Conservation (phyloP, 2,797 vertebrate genomes). For the Anableps anableps region DNA sequence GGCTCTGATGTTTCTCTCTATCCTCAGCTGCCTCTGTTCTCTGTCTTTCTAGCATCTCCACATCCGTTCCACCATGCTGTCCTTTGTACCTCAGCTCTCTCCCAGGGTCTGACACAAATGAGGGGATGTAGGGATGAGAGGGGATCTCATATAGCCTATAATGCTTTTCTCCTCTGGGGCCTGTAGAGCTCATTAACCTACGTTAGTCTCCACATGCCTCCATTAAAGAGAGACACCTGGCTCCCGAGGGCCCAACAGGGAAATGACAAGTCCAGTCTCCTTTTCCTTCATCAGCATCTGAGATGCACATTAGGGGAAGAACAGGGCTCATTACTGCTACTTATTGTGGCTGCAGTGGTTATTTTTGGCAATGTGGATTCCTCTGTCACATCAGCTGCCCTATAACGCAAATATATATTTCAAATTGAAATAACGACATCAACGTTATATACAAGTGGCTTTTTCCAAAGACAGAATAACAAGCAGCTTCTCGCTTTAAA, state of each 20-base stretch:
- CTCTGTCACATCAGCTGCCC: slow-evolving; percentile 33
- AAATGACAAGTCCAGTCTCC: slow-evolving; percentile 65
- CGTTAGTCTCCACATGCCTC: slow-evolving; percentile 68
- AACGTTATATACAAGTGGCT: slow-evolving; percentile 26
- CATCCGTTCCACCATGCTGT: slow-evolving; percentile 46
- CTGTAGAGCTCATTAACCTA: slow-evolving; percentile 80
- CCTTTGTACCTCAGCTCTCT: slow-evolving; percentile 63
- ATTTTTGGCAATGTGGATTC: slow-evolving; percentile 50
- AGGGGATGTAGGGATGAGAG: slow-evolving; percentile 74
- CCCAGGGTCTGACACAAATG: slow-evolving; percentile 74
- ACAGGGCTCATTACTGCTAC: slow-evolving; percentile 34
- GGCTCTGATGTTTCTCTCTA: slow-evolving; percentile 29
- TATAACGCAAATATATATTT: slow-evolving; percentile 39
- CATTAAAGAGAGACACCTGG: slow-evolving; percentile 79
- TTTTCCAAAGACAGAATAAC: slow-evolving; percentile 46
- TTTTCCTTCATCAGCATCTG: slow-evolving; percentile 64
- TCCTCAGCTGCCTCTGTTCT: slow-evolving; percentile 26
- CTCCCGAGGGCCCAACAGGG: slow-evolving; percentile 58
- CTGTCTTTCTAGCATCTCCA: slow-evolving; percentile 36
- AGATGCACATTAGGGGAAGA: slow-evolving; percentile 20
- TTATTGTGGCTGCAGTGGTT: slow-evolving; percentile 17
- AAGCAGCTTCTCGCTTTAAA: slow-evolving; percentile 33
- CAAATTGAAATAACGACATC: slow-evolving; percentile 48
- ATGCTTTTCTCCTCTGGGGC: slow-evolving; percentile 70
- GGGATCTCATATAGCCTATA: slow-evolving; percentile 73